Percentiles rank a stretch among this genome's conserved stretches.
Conservation (phyloP, 2,797 vertebrate species). For the Centroberyx gerrardi region DNA sequence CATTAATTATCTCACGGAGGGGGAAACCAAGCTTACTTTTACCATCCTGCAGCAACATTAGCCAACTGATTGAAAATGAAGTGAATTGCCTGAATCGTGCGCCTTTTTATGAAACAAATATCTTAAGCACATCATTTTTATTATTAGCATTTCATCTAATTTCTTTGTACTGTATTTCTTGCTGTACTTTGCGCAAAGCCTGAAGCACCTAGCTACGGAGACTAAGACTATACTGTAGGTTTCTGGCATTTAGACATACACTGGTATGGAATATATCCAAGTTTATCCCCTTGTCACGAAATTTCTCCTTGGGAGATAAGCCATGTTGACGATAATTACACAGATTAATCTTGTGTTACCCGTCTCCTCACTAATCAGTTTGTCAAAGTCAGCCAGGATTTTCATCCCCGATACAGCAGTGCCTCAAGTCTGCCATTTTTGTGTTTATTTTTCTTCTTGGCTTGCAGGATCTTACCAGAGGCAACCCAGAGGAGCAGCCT, state of each 20-base stretch:
- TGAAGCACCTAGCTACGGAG: not conserved
- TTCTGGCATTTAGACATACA: conserved; percentile 35
- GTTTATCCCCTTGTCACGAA: conserved; percentile 60
- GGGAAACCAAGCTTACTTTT: not conserved
- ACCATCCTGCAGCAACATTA: not conserved
- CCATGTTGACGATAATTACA: conserved; percentile 79
- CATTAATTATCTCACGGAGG: conserved; percentile 7
- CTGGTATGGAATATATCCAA: conserved; percentile 52
- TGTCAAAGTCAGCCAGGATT: conserved; percentile 84
- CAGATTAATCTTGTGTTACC: conserved; percentile 84
- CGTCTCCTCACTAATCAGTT: conserved; percentile 82
- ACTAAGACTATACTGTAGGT: conserved; percentile 6
- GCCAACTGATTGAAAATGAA: conserved; percentile 4
- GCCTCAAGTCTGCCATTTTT: conserved; percentile 62
- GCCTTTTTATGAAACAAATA: conserved; percentile 53
- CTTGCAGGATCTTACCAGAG: conserved; percentile 76
- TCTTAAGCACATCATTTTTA: conserved; percentile 34
- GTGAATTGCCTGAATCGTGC: conserved; percentile 36
- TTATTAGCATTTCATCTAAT: conserved; percentile 28
- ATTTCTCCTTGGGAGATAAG: conserved; percentile 74
- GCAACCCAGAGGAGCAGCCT: conserved; percentile 69
- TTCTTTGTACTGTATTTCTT: conserved; percentile 14
- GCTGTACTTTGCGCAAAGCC: conserved; percentile 15
- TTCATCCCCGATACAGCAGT: conserved; percentile 64
- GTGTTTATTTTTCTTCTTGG: conserved; percentile 74